Evolutionary conservation across 2,888 invertebrate genomes (phyloP).

Genomic region (Neoaliturus tenellus): DNA sequence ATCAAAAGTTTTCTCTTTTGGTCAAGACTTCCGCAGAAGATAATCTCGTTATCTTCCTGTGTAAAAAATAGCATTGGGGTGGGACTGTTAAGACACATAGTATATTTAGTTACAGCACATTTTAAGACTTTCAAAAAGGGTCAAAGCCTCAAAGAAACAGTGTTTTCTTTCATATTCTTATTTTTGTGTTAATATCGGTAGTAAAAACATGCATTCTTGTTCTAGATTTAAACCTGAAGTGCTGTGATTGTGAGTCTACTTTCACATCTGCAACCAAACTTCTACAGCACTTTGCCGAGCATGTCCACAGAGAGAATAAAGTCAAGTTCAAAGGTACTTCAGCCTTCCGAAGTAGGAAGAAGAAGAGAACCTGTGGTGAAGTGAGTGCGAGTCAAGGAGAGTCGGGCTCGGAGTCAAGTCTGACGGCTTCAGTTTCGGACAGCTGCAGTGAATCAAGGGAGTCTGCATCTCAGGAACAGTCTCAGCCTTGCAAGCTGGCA

Average conservation of each 20-base stretch:
- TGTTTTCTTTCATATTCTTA: no score
- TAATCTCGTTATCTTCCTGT: no score
- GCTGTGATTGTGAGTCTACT: conserved; percentile 68
- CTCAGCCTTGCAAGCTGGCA: conserved; percentile 53
- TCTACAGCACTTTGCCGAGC: conserved; percentile 71
- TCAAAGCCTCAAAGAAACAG: no score
- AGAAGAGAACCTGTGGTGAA: conserved; percentile 36
- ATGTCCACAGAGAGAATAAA: conserved; percentile 63
- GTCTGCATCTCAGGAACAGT: neutral
- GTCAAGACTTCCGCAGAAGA: no score
- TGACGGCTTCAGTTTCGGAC: conserved; percentile 29
- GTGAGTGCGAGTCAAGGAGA: conserved; percentile 44
- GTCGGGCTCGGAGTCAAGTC: conserved; percentile 36
- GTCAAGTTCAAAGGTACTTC: neutral
- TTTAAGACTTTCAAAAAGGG: no score
- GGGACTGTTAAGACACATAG: no score
- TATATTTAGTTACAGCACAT: no score
- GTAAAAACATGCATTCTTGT: neutral
- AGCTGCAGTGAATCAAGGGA: conserved; percentile 16
- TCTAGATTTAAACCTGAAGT: conserved; percentile 51
- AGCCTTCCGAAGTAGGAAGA: neutral
- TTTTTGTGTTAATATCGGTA: no score
- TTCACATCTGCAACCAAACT: conserved; percentile 70
- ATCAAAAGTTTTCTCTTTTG: no score
- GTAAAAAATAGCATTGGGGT: no score